These are phyloP conservation scores for Calidris pygmaea DNA, from an alignment of 2,113 vertebrate genomes.

Conservation along the genomic window DNA sequence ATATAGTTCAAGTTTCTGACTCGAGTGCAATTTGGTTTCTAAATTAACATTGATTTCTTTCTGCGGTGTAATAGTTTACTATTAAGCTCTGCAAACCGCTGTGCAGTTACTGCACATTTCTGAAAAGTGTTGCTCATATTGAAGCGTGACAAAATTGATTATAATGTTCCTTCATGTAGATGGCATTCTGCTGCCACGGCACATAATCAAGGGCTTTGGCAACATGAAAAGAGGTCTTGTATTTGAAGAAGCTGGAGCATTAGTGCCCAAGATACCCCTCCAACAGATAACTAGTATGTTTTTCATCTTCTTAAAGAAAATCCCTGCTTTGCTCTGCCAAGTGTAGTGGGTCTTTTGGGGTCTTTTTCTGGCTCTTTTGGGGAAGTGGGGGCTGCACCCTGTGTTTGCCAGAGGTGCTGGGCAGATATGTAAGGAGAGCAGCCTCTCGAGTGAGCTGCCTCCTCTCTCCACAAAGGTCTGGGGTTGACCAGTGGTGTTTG, in stretches of 20 bases:
- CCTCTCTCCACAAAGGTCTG: not conserved
- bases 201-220: not conserved
- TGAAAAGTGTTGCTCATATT: not conserved
- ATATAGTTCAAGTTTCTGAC: not conserved
- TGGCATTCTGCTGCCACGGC: not conserved
- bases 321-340: not conserved
- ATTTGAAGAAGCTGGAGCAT: not conserved
- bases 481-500: not conserved
- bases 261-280: not conserved
- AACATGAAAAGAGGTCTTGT: not conserved
- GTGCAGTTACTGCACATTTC: not conserved
- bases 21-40: not conserved
- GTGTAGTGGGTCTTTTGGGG: not conserved
- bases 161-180: not conserved
- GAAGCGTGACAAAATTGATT: not conserved
- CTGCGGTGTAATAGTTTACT: not conserved
- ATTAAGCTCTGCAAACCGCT: not conserved
- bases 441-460: not conserved
- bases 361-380: not conserved
- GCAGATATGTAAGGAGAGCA: not conserved
- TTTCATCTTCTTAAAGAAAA: not conserved
- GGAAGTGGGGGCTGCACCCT: rapidly evolving
- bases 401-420: no score
- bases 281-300: not conserved
- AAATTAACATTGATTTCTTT: constrained; percentile 27